Conservation (phyloP, 2,113 vertebrate genomes). For the Myrmecobius fasciatus region DNA sequence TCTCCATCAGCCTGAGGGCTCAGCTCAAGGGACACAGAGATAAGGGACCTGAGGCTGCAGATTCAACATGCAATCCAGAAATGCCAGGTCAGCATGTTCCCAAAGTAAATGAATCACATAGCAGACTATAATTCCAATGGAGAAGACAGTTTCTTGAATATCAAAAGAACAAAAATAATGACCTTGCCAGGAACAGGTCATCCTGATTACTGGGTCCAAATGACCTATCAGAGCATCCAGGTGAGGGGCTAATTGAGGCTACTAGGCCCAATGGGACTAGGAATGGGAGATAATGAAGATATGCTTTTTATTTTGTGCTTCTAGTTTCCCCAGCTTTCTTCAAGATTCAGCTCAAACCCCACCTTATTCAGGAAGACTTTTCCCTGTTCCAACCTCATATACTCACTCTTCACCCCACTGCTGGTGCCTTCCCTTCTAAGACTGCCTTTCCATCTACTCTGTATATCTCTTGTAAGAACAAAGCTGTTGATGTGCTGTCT, state of each 20-base stretch:
- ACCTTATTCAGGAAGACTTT: background rate
- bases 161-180: background rate
- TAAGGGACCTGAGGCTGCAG: background rate
- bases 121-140: background rate
- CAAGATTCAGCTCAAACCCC: background rate
- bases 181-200: background rate
- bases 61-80: background rate
- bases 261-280: background rate
- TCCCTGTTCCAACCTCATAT: background rate
- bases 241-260: background rate
- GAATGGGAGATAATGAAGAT: background rate
- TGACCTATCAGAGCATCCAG: background rate
- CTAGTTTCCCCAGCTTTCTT: background rate
- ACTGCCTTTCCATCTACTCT: background rate
- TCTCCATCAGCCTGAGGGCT: background rate
- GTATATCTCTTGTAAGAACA: background rate
- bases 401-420: background rate
- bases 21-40: background rate
- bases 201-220: background rate
- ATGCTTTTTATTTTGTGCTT: background rate
- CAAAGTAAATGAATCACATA: background rate
- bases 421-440: background rate
- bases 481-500: background rate
- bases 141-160: background rate
- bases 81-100: background rate